Percentiles rank a stretch among this genome's conserved stretches.
Evolutionary conservation across 30 jellyfish, hydroid and myxozoan genomes (phyloP).

Genomic region (Turritopsis dohrnii): DNA sequence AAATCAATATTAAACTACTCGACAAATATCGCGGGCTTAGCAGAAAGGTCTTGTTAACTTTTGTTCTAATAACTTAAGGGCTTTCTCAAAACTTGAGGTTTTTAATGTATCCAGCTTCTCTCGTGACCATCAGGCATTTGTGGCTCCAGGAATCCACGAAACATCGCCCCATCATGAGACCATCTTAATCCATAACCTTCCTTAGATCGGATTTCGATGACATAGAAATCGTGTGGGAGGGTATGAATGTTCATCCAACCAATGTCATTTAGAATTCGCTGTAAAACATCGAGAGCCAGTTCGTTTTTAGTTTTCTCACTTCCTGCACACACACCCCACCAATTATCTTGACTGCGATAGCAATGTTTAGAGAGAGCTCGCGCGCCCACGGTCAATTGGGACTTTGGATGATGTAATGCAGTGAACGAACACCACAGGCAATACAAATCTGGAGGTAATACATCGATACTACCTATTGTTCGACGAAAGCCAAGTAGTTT

Average conservation of each 20-base stretch:
- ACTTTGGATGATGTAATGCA: conserved; percentile 28
- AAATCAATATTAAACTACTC: too few relatives aligned
- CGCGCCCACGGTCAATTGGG: conserved; percentile 76
- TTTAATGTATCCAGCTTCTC: conserved; percentile 76
- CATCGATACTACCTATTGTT: conserved; percentile 56
- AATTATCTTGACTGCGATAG: conserved; percentile 50
- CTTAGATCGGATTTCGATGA: conserved; percentile 65
- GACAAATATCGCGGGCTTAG: too few relatives aligned
- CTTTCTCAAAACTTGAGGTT: too few relatives aligned
- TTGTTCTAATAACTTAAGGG: too few relatives aligned
- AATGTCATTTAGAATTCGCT: conserved; percentile 36
- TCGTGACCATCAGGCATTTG: conserved; percentile 87
- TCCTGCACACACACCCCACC: conserved; percentile 90
- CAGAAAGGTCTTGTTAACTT: too few relatives aligned
- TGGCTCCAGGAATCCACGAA: conserved; percentile 90
- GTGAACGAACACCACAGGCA: conserved; percentile 42
- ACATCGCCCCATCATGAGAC: conserved; percentile 62
- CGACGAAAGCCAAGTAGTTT: conserved; percentile 55
- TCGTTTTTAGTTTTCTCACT: conserved; percentile 49
- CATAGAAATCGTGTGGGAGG: conserved; percentile 59
- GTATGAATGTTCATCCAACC: conserved; percentile 75
- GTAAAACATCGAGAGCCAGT: conserved; percentile 40
- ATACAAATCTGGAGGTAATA: conserved; percentile 47
- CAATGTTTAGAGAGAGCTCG: conserved; percentile 79
- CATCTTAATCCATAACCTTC: conserved; percentile 89